phyloP scores from a whole-genome alignment of 2,888 invertebrate genomes.

The Serripes groenlandicus region DNA sequence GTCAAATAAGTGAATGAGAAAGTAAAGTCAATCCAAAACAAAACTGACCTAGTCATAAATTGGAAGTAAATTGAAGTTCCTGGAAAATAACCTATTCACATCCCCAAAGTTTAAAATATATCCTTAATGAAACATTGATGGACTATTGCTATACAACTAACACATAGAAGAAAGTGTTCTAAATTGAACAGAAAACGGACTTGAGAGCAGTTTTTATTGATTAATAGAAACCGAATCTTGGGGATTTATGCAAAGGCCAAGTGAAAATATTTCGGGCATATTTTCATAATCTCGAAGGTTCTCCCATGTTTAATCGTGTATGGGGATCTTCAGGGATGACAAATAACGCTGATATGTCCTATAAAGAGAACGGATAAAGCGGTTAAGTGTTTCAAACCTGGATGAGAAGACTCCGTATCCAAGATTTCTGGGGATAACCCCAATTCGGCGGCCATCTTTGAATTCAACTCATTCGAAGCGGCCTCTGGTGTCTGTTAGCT shows the following conservation, averaged over 20 bases:
- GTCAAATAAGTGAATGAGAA: too few species aligned
- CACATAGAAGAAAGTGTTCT: too few species aligned
- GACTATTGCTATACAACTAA: too few species aligned
- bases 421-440: slow-evolving; percentile 81
- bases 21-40: too few species aligned
- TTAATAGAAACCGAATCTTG: slow-evolving; percentile 11
- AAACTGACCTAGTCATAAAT: too few species aligned
- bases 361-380: neutral
- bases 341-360: neutral
- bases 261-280: slow-evolving; percentile 4
- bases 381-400: slow-evolving; percentile 40
- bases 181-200: too few species aligned
- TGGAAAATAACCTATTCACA: too few species aligned
- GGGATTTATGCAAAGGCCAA: slow-evolving; percentile 24
- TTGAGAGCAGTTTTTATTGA: slow-evolving; percentile 17
- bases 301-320: neutral
- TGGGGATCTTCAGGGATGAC: neutral
- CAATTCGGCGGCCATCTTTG: slow-evolving; percentile 83
- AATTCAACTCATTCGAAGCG: slow-evolving; percentile 80
- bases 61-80: too few species aligned
- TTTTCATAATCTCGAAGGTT: neutral
- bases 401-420: slow-evolving; percentile 69
- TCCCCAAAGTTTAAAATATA: too few species aligned
- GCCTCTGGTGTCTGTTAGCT: slow-evolving; percentile 76
- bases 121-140: too few species aligned